Evolutionary conservation across 2,113 vertebrate species (phyloP).

Genomic region (Agapornis roseicollis): DNA sequence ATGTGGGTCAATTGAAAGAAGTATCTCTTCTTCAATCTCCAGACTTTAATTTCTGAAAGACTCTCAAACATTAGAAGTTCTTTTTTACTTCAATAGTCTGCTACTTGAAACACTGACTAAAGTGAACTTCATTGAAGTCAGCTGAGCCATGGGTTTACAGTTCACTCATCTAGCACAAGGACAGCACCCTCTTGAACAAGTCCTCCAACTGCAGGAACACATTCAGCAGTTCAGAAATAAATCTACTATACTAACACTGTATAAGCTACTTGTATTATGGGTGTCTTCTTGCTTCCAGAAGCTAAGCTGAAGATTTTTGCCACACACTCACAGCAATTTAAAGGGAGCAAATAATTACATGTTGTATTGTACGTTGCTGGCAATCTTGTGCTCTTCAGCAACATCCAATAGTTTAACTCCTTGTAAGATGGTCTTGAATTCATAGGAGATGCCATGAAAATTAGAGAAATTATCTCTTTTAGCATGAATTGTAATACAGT

Average conservation of each 20-base stretch:
- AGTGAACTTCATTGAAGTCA: not conserved
- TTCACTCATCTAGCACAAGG: not conserved
- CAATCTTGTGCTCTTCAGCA: not conserved
- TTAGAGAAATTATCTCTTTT: not conserved
- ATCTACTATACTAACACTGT: not conserved
- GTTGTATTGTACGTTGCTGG: not conserved
- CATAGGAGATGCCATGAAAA: not conserved
- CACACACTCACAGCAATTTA: fast-evolving
- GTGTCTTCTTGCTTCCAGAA: not conserved
- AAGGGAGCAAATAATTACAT: fast-evolving
- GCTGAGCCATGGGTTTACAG: not conserved
- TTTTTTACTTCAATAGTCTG: not conserved
- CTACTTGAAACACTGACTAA: not conserved
- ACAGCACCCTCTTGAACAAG: not conserved
- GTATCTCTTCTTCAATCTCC: not conserved
- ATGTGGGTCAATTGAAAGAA: not conserved
- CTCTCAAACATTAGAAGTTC: not conserved
- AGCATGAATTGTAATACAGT: not conserved
- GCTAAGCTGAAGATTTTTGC: not conserved
- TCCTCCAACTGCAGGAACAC: not conserved
- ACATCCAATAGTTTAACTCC: not conserved
- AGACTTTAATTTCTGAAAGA: not conserved
- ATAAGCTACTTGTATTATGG: not conserved
- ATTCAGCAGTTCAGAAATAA: not conserved
- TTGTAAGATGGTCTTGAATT: not conserved